Evolutionary conservation across 2,113 vertebrate species (phyloP).

Genomic region (Forbesichthys papilliferus): DNA sequence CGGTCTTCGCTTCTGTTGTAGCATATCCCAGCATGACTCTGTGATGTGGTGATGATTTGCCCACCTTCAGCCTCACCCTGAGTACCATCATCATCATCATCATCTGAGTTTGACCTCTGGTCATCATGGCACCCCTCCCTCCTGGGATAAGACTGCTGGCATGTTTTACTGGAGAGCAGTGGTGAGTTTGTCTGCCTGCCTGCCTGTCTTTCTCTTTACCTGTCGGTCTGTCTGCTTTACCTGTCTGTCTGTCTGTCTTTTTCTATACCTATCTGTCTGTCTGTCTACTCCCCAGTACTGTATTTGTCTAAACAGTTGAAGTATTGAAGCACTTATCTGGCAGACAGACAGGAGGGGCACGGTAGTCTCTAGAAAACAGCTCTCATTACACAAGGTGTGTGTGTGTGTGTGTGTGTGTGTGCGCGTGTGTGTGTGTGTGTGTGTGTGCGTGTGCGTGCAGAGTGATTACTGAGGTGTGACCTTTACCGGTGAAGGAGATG

Average conservation of each 20-base stretch:
- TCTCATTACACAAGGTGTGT: background rate
- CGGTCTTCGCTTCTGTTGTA: too few species aligned
- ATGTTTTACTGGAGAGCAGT: conserved; percentile 74
- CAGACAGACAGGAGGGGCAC: background rate
- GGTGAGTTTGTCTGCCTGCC: conserved; percentile 43
- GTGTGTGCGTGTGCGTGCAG: background rate
- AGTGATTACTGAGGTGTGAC: too few species aligned
- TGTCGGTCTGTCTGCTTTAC: background rate
- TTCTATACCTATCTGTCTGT: background rate
- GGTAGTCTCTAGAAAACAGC: too few species aligned
- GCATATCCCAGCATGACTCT: conserved; percentile 1
- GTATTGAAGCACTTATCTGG: background rate
- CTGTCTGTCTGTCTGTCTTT: too few species aligned
- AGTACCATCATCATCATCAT: background rate
- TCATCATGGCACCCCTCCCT: conserved; percentile 71
- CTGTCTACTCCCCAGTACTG: background rate
- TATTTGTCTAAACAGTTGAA: background rate
- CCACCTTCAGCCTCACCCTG: background rate
- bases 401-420: too few species aligned
- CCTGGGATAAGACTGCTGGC: conserved; percentile 72
- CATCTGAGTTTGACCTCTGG: background rate
- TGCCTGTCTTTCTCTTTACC: too few species aligned
- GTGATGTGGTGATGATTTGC: background rate
- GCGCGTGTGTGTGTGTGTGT: too few species aligned
- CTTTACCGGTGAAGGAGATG: too few species aligned